Evolutionary conservation across 2,113 vertebrate genomes (phyloP).

Genomic region (Pedetes capensis): DNA sequence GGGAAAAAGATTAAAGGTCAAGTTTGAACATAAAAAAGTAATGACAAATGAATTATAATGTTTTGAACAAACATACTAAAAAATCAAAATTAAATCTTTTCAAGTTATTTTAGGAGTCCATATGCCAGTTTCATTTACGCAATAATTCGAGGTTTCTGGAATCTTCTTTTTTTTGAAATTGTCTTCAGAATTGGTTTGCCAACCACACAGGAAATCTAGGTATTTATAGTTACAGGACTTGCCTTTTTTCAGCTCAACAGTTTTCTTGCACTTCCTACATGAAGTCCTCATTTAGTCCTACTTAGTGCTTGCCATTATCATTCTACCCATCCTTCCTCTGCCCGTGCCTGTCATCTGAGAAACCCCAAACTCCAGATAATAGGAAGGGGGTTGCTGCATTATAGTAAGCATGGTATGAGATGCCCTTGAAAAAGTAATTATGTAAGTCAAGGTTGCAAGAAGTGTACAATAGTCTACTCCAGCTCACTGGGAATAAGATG

Average conservation of each 20-base stretch:
- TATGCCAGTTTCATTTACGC: background rate
- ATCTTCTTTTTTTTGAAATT: background rate
- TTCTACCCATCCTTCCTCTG: background rate
- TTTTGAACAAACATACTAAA: conserved; percentile 9
- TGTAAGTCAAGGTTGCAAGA: background rate
- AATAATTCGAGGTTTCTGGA: background rate
- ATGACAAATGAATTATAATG: background rate
- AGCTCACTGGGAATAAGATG: background rate
- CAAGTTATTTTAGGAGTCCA: background rate
- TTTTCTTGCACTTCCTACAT: background rate
- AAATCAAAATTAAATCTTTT: conserved; percentile 21
- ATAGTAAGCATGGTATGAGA: background rate
- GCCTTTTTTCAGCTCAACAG: background rate
- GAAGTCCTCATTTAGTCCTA: background rate
- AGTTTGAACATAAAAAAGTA: no score
- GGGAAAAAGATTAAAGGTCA: no score
- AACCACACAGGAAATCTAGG: background rate
- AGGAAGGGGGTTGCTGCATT: background rate
- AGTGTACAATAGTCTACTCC: background rate
- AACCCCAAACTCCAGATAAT: background rate
- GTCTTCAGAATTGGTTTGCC: conserved; percentile 23
- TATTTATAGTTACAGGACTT: background rate
- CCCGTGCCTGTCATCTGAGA: background rate
- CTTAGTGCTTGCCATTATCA: background rate
- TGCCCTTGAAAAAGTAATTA: background rate